Evolutionary conservation across 1,140 invertebrate genomes (phyloP).

Genomic region (Pogonomyrmex californicus): DNA sequence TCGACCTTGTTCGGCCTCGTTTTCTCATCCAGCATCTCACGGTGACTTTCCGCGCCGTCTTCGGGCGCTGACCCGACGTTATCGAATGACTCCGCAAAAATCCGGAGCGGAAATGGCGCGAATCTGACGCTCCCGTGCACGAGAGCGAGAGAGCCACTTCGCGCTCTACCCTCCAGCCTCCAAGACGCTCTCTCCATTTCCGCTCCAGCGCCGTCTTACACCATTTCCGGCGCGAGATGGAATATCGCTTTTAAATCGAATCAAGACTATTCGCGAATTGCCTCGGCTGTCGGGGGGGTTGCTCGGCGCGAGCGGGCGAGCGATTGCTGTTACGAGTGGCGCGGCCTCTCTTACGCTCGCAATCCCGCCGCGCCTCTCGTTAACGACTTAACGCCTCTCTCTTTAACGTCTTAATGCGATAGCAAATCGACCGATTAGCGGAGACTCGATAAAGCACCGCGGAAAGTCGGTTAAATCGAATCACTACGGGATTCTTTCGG

Average conservation of each 20-base stretch:
- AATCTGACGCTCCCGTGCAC: conserved; percentile 61
- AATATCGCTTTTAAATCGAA: conserved; percentile 87
- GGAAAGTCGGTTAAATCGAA: conserved; percentile 70
- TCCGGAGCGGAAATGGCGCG: conserved; percentile 74
- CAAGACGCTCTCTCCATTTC: conserved; percentile 86
- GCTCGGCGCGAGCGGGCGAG: conserved; percentile 26
- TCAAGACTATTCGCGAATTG: conserved; percentile 87
- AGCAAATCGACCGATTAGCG: conserved; percentile 71
- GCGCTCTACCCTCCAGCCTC: conserved; percentile 68
- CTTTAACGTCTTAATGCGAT: conserved; percentile 75
- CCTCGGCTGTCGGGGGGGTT: conserved; percentile 53
- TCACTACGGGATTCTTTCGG: conserved; percentile 56
- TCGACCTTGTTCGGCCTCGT: conserved; percentile 10
- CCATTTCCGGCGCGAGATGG: conserved; percentile 85
- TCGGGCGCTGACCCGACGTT: conserved; percentile 57
- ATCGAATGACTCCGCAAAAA: conserved; percentile 76
- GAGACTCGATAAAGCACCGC: conserved; percentile 36
- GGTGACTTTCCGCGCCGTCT: background rate
- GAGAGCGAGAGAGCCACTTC: conserved; percentile 28
- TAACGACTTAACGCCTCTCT: conserved; percentile 75
- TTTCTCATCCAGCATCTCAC: conserved; percentile 16
- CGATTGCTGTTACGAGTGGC: conserved; percentile 36
- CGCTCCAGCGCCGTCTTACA: conserved; percentile 84
- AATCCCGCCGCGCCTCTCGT: conserved; percentile 55
- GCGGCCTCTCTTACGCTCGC: conserved; percentile 19